Conservation (phyloP, 2,113 vertebrate species). For the Scomber japonicus region DNA sequence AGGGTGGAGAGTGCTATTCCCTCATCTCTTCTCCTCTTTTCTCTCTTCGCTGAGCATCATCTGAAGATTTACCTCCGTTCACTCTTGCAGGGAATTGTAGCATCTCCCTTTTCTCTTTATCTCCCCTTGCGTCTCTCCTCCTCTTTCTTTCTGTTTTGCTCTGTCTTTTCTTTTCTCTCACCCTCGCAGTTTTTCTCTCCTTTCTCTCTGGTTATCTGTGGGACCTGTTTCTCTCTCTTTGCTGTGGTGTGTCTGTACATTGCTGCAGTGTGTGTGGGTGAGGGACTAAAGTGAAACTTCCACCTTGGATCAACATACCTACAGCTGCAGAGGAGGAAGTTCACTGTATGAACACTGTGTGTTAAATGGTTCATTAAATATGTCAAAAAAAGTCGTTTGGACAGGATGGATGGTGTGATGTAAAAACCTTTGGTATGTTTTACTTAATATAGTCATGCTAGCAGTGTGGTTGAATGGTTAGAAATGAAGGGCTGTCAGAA, state of each 20-base stretch:
- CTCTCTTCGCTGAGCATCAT: not conserved
- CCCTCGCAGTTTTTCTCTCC: not conserved
- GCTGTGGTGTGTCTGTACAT: not conserved
- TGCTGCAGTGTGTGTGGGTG: conserved; percentile 44
- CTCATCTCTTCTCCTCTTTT: conserved; percentile 27
- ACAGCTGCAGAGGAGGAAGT: conserved; percentile 7
- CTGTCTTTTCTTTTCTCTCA: not conserved
- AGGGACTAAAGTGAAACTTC: conserved; percentile 26
- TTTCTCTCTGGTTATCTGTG: not conserved
- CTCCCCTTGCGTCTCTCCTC: not conserved
- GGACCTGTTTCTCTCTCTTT: conserved; percentile 2
- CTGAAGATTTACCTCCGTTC: conserved; percentile 21
- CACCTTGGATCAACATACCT: conserved; percentile 2
- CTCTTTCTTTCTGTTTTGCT: not conserved
- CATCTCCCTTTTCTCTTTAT: not conserved
- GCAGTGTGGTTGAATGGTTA: too few species aligned
- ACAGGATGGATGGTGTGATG: not conserved
- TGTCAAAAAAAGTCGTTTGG: not conserved
- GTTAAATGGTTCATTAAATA: too few species aligned
- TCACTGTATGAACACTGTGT: not conserved
- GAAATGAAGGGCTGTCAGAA: too few species aligned
- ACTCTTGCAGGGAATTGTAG: not conserved
- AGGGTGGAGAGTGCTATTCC: conserved; percentile 42
- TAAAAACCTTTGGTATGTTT: not conserved
- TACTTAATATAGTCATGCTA: not conserved